A percentile compares a stretch with the other conserved stretches of the same genome.
Evolutionary conservation across 2,888 invertebrate genomes (phyloP).

Genomic region (Chaetoderma sp.): DNA sequence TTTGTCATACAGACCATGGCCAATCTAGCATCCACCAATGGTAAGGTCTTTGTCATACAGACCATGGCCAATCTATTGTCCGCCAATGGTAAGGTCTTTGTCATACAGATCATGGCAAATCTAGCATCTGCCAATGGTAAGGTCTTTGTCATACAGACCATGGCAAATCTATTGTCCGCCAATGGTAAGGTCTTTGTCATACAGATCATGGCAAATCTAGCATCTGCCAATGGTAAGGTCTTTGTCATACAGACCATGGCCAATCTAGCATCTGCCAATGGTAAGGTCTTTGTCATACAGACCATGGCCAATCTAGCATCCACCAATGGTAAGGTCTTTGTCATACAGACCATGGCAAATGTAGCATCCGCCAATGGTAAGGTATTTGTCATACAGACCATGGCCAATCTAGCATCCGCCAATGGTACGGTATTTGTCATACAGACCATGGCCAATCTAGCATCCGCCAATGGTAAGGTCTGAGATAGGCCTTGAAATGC

Average conservation of each 20-base stretch:
- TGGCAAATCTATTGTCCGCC: conserved; percentile 86
- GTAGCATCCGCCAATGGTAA: conserved; percentile 84
- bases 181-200: conserved; percentile 83
- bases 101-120: conserved; percentile 87
- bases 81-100: conserved; percentile 80
- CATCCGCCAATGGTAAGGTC: conserved; percentile 82
- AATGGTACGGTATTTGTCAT: conserved; percentile 85
- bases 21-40: conserved; percentile 85
- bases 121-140: conserved; percentile 84
- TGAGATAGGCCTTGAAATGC: too few relatives aligned
- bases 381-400: conserved; percentile 83
- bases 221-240: conserved; percentile 81
- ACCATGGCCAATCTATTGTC: conserved; percentile 88
- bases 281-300: conserved; percentile 80
- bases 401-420: conserved; percentile 86
- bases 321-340: conserved; percentile 80
- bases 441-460: conserved; percentile 87
- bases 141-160: conserved; percentile 83
- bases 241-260: conserved; percentile 88
- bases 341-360: conserved; percentile 87
- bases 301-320: conserved; percentile 88
- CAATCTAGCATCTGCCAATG: conserved; percentile 85
- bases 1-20: conserved; percentile 88
- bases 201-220: conserved; percentile 87
- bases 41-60: conserved; percentile 80